Percentiles rank a stretch among this genome's conserved stretches.
phyloP scores from a whole-genome alignment of 2,113 vertebrate species.

The Lichenostomus cassidix region DNA sequence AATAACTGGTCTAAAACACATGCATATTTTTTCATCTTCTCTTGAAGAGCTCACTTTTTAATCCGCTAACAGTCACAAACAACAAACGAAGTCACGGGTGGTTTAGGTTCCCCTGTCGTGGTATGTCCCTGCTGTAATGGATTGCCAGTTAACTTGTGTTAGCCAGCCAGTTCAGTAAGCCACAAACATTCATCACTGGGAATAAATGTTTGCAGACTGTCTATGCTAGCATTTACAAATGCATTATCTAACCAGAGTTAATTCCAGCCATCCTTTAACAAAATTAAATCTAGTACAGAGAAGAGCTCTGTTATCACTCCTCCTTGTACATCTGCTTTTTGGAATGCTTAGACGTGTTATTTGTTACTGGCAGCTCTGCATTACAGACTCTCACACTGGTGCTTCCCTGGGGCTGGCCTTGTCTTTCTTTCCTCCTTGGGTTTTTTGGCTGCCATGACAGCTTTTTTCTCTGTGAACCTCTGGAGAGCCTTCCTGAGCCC shows the following conservation, averaged over 20 bases:
- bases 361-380: background rate
- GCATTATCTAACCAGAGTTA: slow-evolving; percentile 45
- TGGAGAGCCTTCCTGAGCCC: background rate
- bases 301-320: background rate
- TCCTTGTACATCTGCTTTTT: background rate
- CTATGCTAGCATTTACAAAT: slow-evolving; percentile 46
- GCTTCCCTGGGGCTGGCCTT: background rate
- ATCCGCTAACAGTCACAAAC: background rate
- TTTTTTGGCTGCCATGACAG: background rate
- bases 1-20: background rate
- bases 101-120: background rate
- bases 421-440: background rate
- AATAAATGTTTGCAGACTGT: slow-evolving; percentile 50
- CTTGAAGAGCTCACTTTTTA: slow-evolving; percentile 13
- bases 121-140: background rate
- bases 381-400: background rate
- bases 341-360: background rate
- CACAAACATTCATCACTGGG: slow-evolving; percentile 33
- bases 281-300: slow-evolving; percentile 45
- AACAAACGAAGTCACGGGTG: background rate
- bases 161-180: slow-evolving; percentile 46
- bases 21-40: background rate
- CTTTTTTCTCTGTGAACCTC: background rate
- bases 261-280: slow-evolving; percentile 60
- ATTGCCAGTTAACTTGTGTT: slow-evolving; percentile 41